These are phyloP conservation scores for Sycobia sp. DNA, from an alignment of 1,140 invertebrate species.

Conservation along the genomic window DNA sequence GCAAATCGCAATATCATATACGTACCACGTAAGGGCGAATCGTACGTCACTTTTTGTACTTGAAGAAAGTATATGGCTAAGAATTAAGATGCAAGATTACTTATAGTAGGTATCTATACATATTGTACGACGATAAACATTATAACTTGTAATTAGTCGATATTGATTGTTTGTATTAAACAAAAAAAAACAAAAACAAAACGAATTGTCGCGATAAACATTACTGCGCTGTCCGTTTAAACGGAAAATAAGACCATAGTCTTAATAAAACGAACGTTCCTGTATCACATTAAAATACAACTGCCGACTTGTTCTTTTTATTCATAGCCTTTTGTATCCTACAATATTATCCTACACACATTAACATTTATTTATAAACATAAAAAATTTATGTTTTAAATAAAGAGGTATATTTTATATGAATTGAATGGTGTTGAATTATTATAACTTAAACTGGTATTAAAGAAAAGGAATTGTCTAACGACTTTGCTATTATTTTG, in stretches of 20 bases:
- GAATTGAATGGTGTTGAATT: no score
- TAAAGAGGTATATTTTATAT: no score
- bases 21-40: not conserved
- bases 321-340: conserved; percentile 18
- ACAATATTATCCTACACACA: not conserved
- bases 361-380: no score
- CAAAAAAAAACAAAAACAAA: no score
- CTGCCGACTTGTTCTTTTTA: not conserved
- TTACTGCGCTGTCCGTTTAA: conserved; percentile 19
- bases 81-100: conserved; percentile 9
- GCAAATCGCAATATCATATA: conserved; percentile 30
- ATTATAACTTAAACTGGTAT: no score
- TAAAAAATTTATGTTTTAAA: no score
- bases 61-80: no score
- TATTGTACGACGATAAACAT: conserved; percentile 13
- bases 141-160: conserved; percentile 30
- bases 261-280: conserved; percentile 37
- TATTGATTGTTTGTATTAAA: conserved; percentile 24
- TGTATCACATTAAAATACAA: conserved; percentile 25
- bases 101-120: conserved; percentile 13
- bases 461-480: no score
- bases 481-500: no score
- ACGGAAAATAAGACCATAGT: conserved; percentile 16
- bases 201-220: conserved; percentile 2
- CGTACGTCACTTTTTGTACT: no score